Conservation (phyloP, 2,797 vertebrate genomes). For the Sebastes kiyomatsui region DNA sequence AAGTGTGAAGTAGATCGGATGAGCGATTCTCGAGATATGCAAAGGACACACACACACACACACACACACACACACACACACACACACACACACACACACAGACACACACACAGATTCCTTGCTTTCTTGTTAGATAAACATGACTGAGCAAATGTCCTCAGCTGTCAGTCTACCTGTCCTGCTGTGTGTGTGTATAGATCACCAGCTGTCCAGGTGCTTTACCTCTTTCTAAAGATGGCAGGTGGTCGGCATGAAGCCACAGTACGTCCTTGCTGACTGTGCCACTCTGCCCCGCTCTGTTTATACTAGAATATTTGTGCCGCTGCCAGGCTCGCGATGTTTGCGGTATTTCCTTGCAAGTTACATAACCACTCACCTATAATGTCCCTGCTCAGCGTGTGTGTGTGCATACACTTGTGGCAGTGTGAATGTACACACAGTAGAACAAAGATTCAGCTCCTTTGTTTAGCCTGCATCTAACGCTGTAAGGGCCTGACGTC, state of each 20-base stretch:
- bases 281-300: not conserved
- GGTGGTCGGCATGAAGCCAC: not conserved
- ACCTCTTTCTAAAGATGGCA: not conserved
- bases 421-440: constrained; percentile 1
- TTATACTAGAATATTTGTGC: not conserved
- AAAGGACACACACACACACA: no score
- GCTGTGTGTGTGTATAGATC: not conserved
- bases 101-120: no score
- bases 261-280: not conserved
- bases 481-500: not conserved
- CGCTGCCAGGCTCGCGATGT: constrained; percentile 1
- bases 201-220: not conserved
- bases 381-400: not conserved
- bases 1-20: no score
- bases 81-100: no score
- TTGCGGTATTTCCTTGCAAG: constrained; percentile 19
- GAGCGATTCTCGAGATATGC: no score
- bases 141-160: not conserved
- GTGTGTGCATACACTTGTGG: not conserved
- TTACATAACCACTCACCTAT: constrained; percentile 22
- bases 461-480: constrained; percentile 14
- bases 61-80: no score
- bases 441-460: not conserved
- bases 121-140: not conserved
- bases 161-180: constrained; percentile 4